These are phyloP conservation scores for Drosophila orena DNA, from an alignment of 1,140 invertebrate genomes.

Conservation along the genomic window DNA sequence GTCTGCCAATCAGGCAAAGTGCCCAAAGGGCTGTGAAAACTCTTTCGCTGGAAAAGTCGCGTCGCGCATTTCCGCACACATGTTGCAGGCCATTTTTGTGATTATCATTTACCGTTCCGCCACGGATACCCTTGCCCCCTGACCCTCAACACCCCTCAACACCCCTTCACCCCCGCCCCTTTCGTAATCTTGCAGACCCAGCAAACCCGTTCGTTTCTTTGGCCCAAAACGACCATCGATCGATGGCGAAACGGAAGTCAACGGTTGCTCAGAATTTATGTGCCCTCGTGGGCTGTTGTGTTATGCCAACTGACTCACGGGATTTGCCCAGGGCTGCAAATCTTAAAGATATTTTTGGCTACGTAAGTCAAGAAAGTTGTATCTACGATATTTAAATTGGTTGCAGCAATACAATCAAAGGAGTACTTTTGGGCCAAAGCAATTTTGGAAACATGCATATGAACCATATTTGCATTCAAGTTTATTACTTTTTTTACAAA, in stretches of 20 bases:
- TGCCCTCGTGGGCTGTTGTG: constrained; percentile 49
- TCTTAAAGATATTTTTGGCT: constrained; percentile 21
- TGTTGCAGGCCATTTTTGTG: constrained; percentile 79
- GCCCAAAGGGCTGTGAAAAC: constrained; percentile 65
- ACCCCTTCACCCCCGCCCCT: neutral
- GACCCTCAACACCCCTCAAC: too few relatives aligned
- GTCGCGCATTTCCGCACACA: constrained; percentile 79
- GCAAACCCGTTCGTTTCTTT: constrained; percentile 17
- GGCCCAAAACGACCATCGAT: constrained; percentile 46
- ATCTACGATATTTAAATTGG: neutral
- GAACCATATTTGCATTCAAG: too few relatives aligned
- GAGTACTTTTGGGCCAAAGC: too few relatives aligned
- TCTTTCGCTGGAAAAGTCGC: constrained; percentile 76
- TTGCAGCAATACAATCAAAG: neutral
- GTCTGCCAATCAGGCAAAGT: constrained; percentile 71
- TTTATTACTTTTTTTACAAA: too few relatives aligned
- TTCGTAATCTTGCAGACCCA: neutral
- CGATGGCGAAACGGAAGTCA: constrained; percentile 33
- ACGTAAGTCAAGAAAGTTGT: neutral
- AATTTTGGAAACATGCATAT: too few relatives aligned
- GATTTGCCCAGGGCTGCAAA: constrained; percentile 22
- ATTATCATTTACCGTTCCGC: constrained; percentile 74
- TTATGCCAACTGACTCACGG: constrained; percentile 36
- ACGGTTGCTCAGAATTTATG: constrained; percentile 52
- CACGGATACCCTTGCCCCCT: neutral